phyloP scores from a whole-genome alignment of 2,797 vertebrate genomes.

The Girardinus metallicus region DNA sequence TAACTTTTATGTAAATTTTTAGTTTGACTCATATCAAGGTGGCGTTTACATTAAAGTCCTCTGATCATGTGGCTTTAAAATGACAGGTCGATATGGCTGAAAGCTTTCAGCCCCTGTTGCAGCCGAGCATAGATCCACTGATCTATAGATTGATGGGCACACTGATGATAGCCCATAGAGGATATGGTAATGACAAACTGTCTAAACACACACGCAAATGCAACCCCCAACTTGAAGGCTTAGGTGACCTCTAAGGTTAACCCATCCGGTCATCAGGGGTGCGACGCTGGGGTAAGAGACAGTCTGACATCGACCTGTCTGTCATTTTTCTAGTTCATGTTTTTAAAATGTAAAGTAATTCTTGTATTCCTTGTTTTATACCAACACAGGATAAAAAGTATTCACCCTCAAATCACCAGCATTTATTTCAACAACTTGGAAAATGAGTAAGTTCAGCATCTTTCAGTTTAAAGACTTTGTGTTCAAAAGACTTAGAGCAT shows the following conservation, averaged over 20 bases:
- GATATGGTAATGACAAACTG: slow-evolving; percentile 60
- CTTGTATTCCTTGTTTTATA: slow-evolving; percentile 2
- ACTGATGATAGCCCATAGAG: slow-evolving; percentile 67
- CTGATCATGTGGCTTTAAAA: slow-evolving; percentile 71
- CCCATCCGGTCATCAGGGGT: slow-evolving; percentile 30
- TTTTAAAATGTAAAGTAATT: slow-evolving; percentile 11
- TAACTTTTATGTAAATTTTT: slow-evolving; percentile 49
- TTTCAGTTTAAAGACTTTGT: not conserved
- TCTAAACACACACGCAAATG: slow-evolving; percentile 31
- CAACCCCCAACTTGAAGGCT: slow-evolving; percentile 39
- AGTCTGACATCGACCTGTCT: slow-evolving; percentile 68
- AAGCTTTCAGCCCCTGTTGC: slow-evolving; percentile 68
- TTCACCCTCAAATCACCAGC: not conserved
- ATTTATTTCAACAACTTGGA: not conserved
- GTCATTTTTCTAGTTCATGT: slow-evolving; percentile 37
- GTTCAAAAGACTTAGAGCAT: not conserved
- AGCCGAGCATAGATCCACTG: slow-evolving; percentile 69
- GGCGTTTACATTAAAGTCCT: slow-evolving; percentile 68
- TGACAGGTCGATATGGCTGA: slow-evolving; percentile 76
- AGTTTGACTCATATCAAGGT: slow-evolving; percentile 62
- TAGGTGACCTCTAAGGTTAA: slow-evolving; percentile 62
- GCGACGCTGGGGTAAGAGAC: slow-evolving; percentile 36
- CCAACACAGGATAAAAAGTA: not conserved
- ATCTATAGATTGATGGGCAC: slow-evolving; percentile 74
- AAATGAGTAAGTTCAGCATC: not conserved